Base-by-base conservation (phyloP, 2,797 vertebrate species). In the Coccyzus lansbergi region DNA sequence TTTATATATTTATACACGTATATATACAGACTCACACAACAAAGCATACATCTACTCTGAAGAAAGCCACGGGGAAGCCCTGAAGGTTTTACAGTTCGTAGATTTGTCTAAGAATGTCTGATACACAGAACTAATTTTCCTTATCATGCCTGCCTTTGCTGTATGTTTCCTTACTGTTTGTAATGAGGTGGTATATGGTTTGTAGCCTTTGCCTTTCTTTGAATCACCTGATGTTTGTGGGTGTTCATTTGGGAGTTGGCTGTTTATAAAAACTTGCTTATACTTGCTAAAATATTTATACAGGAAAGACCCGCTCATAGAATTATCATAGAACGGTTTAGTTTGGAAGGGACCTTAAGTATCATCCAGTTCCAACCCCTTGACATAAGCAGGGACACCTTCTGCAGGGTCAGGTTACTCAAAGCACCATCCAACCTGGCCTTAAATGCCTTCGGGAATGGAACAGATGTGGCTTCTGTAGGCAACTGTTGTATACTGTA, bases 261-360 rank as follows among this genome's bases (percentile, higher is more conserved):
- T 95, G 87, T 85, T 94, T 94, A 88, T 59, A 80, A 87, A 88
- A 89, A 51, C 26, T 72, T 94, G 87, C 93, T 95, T 95, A 88
- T 28, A 25, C 79, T 81, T 75, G 69, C 53, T 95, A 70, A 95
- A 92, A 86, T 92, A 88, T 90, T 91, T 92, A 83, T 74, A 62
- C 44, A 34, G 64, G 38, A 60, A 56, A 76, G 85, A 53, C 86
- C 76, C 86, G 24, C 46, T 48, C 22, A 12, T 22, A 48, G 46
- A 48, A 48, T 48, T 20, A 48, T 48, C 46, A 48, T 48, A 22
- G 21, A 48, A 22, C 48, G 21, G 46, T 48, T 48, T 48, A 24
- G 46, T 21, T 48, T 48, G 22, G 46, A 22, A 48, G 21, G 46
- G 21, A 48, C 46, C 46, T 48, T 48, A 48, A 48, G 21, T 20